Evolutionary conservation across 1,140 invertebrate genomes (phyloP).

Genomic region (Archivesica marissinica): DNA sequence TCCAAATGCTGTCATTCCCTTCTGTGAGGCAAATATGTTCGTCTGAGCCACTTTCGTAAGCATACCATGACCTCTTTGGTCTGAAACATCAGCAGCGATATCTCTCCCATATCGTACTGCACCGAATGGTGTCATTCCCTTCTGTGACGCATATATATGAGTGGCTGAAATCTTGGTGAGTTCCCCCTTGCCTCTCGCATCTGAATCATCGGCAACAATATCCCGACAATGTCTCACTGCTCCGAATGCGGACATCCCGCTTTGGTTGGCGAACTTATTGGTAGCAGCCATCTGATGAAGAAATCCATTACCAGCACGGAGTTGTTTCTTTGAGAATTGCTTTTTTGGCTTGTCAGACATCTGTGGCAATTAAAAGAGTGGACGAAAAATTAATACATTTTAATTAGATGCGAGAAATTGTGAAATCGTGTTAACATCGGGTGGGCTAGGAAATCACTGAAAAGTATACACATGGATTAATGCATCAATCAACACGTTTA

Average conservation of each 20-base stretch:
- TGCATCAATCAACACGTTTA: too few relatives aligned
- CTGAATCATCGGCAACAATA: constrained; percentile 73
- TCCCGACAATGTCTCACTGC: constrained; percentile 76
- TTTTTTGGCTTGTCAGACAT: constrained; percentile 90
- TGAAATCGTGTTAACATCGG: too few relatives aligned
- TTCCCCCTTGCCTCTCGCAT: constrained; percentile 89
- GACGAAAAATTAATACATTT: too few relatives aligned
- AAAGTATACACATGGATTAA: too few relatives aligned
- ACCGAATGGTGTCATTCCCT: constrained; percentile 91
- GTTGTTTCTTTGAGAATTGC: constrained; percentile 91
- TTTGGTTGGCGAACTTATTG: constrained; percentile 90
- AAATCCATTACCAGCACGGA: constrained; percentile 94
- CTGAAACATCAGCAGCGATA: constrained; percentile 79
- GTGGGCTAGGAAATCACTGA: too few relatives aligned
- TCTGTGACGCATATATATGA: constrained; percentile 95
- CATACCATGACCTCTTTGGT: constrained; percentile 92
- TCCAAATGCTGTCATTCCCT: constrained; percentile 89
- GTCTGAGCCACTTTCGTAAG: constrained; percentile 97
- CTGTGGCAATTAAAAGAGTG: too few relatives aligned
- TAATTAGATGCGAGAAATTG: too few relatives aligned
- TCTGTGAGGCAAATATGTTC: constrained; percentile 88
- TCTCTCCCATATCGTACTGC: constrained; percentile 93
- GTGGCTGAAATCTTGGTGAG: constrained; percentile 97
- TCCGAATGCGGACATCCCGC: constrained; percentile 78
- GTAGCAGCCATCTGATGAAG: constrained; percentile 89